Evolutionary conservation across 1,140 invertebrate species (phyloP).

Genomic region (Triops cancriformis): DNA sequence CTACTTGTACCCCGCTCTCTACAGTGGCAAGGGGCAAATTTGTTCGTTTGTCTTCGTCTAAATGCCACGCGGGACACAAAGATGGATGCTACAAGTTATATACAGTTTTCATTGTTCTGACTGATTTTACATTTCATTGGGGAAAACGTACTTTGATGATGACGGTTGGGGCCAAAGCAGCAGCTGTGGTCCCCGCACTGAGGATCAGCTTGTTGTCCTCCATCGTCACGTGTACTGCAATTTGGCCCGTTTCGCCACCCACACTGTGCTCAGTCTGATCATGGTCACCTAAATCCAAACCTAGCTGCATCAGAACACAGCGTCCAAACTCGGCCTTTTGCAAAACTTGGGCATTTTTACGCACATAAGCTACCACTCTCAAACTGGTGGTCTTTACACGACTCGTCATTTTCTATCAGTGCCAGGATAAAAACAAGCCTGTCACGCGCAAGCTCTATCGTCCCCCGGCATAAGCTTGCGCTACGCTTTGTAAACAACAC

Average conservation of each 20-base stretch:
- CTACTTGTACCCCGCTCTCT: constrained; percentile 38
- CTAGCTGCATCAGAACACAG: not conserved
- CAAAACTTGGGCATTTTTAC: not conserved
- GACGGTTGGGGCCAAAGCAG: not conserved
- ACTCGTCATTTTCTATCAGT: not conserved
- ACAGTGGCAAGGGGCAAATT: not conserved
- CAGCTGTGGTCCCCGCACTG: not conserved
- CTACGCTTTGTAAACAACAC: not conserved
- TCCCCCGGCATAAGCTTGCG: not conserved
- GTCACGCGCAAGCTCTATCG: not conserved
- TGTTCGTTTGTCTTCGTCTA: not conserved
- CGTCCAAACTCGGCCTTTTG: not conserved
- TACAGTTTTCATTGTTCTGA: not conserved
- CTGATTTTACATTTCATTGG: not conserved
- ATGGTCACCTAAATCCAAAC: not conserved
- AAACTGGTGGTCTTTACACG: not conserved
- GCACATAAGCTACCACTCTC: not conserved
- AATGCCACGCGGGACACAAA: constrained; percentile 17
- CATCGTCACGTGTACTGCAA: not conserved
- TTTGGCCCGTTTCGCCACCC: not conserved
- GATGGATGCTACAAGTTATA: constrained; percentile 3
- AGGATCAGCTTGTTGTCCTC: not conserved
- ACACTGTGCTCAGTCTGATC: not conserved
- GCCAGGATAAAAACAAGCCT: not conserved
- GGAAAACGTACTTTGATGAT: not conserved